Conservation (phyloP, 2,888 invertebrate genomes). For the Hecatera dysodea region DNA sequence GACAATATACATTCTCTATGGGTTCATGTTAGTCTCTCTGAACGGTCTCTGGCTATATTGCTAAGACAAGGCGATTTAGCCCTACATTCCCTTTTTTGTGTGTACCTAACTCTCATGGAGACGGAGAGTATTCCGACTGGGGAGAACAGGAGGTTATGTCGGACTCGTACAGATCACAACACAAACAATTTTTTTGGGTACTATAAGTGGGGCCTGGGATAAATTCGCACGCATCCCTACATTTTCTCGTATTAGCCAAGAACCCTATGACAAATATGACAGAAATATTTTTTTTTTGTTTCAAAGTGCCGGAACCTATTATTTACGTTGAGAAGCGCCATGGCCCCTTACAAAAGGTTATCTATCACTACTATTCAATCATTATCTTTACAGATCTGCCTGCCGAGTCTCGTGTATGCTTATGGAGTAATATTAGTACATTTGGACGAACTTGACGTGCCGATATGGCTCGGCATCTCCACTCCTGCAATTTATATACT, state of each 20-base stretch:
- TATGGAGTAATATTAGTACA: conserved; percentile 85
- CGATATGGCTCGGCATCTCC: conserved; percentile 81
- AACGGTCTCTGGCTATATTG: background rate
- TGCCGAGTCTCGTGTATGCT: conserved; percentile 84
- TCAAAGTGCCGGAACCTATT: no score
- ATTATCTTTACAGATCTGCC: conserved; percentile 77
- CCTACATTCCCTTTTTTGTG: background rate
- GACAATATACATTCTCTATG: background rate
- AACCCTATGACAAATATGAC: no score
- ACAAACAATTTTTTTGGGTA: no score
- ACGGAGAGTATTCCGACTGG: no score
- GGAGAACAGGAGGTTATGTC: no score
- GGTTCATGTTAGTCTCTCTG: background rate
- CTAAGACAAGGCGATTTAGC: background rate
- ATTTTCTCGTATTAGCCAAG: no score
- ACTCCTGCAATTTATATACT: conserved; percentile 83
- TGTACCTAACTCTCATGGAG: no score
- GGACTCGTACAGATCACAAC: no score
- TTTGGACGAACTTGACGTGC: conserved; percentile 76
- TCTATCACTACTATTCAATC: conserved; percentile 29
- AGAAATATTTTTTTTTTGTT: no score
- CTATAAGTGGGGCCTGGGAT: no score
- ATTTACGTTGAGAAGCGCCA: conserved; percentile 32
- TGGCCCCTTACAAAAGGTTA: conserved; percentile 33
- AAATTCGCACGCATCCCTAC: no score